Evolutionary conservation across 2,113 vertebrate species (phyloP), one percentile per base, ranked within the genome.

Genomic region (Gorsachius goisagi): DNA sequence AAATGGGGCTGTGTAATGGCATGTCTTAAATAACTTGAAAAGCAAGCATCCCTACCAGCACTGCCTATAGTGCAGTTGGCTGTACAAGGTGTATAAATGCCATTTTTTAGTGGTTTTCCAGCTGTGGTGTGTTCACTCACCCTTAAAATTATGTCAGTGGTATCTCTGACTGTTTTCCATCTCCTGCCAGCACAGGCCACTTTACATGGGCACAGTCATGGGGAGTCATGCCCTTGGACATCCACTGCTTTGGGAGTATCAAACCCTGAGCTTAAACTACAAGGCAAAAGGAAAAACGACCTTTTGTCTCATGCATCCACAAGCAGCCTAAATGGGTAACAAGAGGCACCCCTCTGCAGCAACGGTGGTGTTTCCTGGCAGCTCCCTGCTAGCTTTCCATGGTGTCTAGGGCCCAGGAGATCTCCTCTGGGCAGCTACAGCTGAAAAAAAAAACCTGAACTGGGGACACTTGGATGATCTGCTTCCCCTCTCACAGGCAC

Each of bases 71-170:
- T 28, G 12, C 64, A 75, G 52, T n/a, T 71, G 44, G 66, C 35
- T 28, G 33, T 75, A 63, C 17, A 82, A 80, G 41, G 81, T 60
- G 39, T 45, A 50, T 58, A 96, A 93, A 95, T 79, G 77, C 24
- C 49, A 62, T 71, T 79, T 93, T 59, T 41, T 2, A 33, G 27
- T 88, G 30, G 75, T 96, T 89, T 90, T 88, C 58, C 91, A 96
- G 81, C 66, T 93, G 74, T 4, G 5, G 17, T 27, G 32, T 76
- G 62, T 64, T 91, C 66, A 79, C 53, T 32, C 74, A 90, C 41
- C 72, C 80, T 78, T 89, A 86, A 92, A 95, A 90, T 71, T 4
- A 89, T 93, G 90, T 80, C 89, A 92, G 79, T 78, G 71, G 58
- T 96, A 74, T 75, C 66, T 92, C 73, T 91, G 81, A 59, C 81